Percentiles rank a stretch among this genome's conserved stretches.
Conservation (phyloP, 2,797 vertebrate species). For the Ctenopoma kingsleyae region DNA sequence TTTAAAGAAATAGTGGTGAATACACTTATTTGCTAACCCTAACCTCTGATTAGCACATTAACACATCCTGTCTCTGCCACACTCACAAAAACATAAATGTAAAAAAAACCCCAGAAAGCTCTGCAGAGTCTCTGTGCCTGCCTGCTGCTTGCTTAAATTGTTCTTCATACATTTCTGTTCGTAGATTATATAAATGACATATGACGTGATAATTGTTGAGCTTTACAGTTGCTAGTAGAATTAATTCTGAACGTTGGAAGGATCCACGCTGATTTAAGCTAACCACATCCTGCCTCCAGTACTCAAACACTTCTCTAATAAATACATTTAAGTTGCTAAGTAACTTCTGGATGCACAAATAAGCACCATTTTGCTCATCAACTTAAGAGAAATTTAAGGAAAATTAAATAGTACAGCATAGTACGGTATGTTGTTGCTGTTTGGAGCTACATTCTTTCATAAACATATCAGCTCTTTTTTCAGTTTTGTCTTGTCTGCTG, state of each 20-base stretch:
- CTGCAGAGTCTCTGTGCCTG: neutral
- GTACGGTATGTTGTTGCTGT: neutral
- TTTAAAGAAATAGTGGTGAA: neutral
- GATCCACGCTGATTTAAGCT: neutral
- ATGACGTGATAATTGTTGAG: neutral
- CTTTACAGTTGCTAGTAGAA: neutral
- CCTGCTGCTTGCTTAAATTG: neutral
- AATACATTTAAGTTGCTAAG: neutral
- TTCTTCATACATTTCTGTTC: neutral
- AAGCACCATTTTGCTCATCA: neutral
- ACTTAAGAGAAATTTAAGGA: neutral
- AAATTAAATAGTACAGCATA: no score
- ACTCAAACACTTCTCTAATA: neutral
- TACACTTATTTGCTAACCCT: neutral
- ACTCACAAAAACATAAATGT: neutral
- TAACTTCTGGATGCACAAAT: neutral
- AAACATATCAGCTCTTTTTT: neutral
- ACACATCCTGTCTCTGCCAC: neutral
- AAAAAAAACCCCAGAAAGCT: neutral
- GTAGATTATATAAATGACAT: neutral
- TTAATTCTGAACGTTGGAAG: no score
- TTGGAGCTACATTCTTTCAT: neutral
- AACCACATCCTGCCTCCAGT: neutral
- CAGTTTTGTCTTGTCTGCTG: constrained; percentile 36
- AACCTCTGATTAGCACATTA: no score